These are phyloP conservation scores for Tachina fera DNA, from an alignment of 2,888 invertebrate species.

Conservation along the genomic window DNA sequence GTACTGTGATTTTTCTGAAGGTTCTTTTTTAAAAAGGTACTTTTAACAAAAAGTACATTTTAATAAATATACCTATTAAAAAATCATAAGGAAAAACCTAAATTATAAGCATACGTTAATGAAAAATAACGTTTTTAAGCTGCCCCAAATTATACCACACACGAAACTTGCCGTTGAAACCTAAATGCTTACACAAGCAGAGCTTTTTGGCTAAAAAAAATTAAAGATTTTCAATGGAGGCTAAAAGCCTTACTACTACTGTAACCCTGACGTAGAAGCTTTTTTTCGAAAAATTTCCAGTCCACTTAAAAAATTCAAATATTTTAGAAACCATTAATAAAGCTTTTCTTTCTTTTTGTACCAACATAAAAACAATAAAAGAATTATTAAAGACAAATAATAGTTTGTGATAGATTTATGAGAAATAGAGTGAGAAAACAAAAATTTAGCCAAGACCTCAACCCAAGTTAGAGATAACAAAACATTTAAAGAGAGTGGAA, in stretches of 20 bases:
- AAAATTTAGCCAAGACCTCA: slow-evolving; percentile 59
- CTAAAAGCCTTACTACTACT: no score
- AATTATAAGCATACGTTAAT: no score
- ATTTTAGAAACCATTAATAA: not conserved
- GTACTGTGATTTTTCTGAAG: no score
- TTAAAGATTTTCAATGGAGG: not conserved
- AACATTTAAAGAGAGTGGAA: slow-evolving; percentile 35
- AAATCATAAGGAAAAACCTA: no score
- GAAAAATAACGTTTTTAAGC: no score
- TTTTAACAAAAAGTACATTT: no score
- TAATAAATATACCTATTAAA: no score
- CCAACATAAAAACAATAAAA: not conserved
- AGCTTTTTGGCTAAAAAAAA: not conserved
- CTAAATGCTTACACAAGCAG: no score
- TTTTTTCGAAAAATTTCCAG: no score
- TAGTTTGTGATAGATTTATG: slow-evolving; percentile 16
- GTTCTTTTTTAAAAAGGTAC: no score
- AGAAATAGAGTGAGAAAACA: slow-evolving; percentile 22
- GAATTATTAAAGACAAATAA: not conserved
- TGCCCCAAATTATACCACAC: not conserved
- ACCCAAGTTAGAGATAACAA: slow-evolving; percentile 46
- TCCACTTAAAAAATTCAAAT: no score
- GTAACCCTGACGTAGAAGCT: no score
- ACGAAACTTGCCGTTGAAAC: not conserved
- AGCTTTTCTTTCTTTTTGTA: not conserved